A percentile compares a stretch with the other conserved stretches of the same genome.
Conservation (phyloP, 2,888 invertebrate species). For the Trichacis sp. region DNA sequence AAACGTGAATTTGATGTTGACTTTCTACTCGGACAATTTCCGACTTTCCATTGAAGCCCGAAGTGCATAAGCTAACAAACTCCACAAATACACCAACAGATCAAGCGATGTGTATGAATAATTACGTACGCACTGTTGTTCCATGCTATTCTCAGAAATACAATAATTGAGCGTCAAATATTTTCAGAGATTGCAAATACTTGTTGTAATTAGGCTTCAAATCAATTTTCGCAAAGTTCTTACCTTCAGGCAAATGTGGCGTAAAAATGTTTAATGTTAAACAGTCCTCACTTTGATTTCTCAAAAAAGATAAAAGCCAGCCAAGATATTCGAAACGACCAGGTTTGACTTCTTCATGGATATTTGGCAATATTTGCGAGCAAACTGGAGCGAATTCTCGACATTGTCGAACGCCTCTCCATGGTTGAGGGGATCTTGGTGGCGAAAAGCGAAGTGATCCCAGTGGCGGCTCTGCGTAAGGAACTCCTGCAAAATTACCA, state of each 20-base stretch:
- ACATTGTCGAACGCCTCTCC: slow-evolving; percentile 80
- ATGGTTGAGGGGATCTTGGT: slow-evolving; percentile 85
- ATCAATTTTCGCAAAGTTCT: slow-evolving; percentile 59
- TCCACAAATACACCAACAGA: not conserved
- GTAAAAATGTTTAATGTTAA: slow-evolving; percentile 92
- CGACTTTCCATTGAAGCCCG: not conserved
- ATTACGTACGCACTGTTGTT: not conserved
- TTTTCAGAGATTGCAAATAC: too few relatives aligned
- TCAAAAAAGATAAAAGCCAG: slow-evolving; percentile 78
- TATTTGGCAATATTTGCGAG: slow-evolving; percentile 83
- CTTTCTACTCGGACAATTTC: slow-evolving; percentile 1
- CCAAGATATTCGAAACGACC: slow-evolving; percentile 80
- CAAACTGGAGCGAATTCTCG: slow-evolving; percentile 85
- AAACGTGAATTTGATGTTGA: not conserved
- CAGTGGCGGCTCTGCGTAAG: slow-evolving; percentile 85
- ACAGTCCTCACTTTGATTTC: slow-evolving; percentile 86
- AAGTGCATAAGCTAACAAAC: not conserved
- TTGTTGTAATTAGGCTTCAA: too few relatives aligned
- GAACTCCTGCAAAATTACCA: slow-evolving; percentile 71
- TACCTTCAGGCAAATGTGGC: slow-evolving; percentile 80
- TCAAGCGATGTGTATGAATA: not conserved
- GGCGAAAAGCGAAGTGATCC: slow-evolving; percentile 86
- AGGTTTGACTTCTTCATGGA: slow-evolving; percentile 73
- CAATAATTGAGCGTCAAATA: too few relatives aligned
- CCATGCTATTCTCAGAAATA: too few relatives aligned